Conservation (phyloP, 2,888 invertebrate genomes). For the Temnothorax ravouxi region DNA sequence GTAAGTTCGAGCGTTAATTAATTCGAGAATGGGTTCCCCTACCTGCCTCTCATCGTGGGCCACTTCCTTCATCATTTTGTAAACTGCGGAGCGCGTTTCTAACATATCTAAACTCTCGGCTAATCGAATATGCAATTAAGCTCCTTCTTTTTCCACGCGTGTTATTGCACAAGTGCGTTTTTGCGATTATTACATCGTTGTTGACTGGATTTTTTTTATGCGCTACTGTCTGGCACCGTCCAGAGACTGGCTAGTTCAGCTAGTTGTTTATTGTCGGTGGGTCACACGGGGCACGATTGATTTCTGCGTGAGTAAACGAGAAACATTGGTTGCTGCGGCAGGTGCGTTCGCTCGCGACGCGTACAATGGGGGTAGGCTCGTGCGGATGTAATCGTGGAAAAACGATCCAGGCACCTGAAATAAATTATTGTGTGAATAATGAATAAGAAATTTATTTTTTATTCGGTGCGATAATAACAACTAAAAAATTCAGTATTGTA, state of each 20-base stretch:
- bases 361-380: not conserved
- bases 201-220: not conserved
- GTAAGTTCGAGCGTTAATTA: not conserved
- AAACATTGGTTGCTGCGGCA: conserved; percentile 84
- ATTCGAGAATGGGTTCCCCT: not conserved
- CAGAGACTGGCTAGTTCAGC: not conserved
- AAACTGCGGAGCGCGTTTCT: conserved; percentile 85
- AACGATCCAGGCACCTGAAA: not conserved
- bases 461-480: not conserved
- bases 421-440: not conserved
- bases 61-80: conserved; percentile 85
- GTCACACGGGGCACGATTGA: conserved; percentile 30
- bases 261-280: not conserved
- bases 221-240: not conserved
- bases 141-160: not conserved
- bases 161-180: not conserved
- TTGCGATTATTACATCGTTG: not conserved
- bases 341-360: conserved; percentile 73
- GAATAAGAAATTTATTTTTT: not conserved
- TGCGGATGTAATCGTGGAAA: not conserved
- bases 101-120: conserved; percentile 77
- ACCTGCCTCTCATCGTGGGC: conserved; percentile 86
- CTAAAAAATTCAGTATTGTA: not conserved
- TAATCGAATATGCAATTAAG: not conserved
- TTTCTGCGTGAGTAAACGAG: conserved; percentile 54